Evolutionary conservation across 2,797 vertebrate genomes (phyloP).

Genomic region (Semotilus atromaculatus): DNA sequence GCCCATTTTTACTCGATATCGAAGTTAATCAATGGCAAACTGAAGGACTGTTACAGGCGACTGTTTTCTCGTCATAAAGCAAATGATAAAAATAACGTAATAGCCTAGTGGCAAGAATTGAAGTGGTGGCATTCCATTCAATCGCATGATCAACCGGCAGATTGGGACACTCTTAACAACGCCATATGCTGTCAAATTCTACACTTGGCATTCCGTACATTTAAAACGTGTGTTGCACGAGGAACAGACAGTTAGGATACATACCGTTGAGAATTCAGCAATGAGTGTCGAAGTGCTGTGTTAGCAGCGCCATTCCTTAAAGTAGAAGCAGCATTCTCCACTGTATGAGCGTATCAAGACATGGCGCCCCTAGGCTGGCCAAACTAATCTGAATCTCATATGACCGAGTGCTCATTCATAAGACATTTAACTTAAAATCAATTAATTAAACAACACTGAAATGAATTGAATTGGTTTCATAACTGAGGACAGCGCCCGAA

Average conservation of each 20-base stretch:
- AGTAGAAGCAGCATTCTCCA: not conserved
- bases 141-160: not conserved
- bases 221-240: not conserved
- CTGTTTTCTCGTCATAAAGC: not conserved
- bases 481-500: not conserved
- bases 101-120: not conserved
- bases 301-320: slow-evolving; percentile 44
- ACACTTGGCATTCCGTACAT: not conserved
- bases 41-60: not conserved
- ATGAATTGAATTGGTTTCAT: slow-evolving; percentile 12
- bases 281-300: slow-evolving; percentile 14
- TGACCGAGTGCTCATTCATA: slow-evolving; percentile 61
- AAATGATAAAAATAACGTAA: not conserved
- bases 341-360: slow-evolving; percentile 27
- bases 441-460: slow-evolving; percentile 12
- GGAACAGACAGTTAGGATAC: not conserved
- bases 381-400: slow-evolving; percentile 67
- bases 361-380: slow-evolving; percentile 48
- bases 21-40: not conserved
- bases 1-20: not conserved
- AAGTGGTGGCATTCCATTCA: not conserved
- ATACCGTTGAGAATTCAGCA: slow-evolving; percentile 39
- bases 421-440: slow-evolving; percentile 5
- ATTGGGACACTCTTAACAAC: not conserved
- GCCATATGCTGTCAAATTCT: not conserved